Base-by-base conservation (phyloP, 2,113 vertebrate species). In the Spermophilus dauricus region DNA sequence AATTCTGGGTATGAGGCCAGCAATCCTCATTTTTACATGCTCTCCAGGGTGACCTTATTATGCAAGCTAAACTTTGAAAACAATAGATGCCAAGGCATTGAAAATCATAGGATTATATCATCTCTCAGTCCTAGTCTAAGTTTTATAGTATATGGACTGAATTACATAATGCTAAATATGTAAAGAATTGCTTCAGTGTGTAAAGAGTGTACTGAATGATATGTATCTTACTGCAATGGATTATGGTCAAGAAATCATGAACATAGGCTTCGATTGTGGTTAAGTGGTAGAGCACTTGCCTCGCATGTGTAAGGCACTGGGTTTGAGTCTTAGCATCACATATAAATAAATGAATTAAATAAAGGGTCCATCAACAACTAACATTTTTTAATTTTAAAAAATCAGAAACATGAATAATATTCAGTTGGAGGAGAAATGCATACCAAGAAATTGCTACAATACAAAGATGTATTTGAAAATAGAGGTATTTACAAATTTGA, bases 401-500 rank as follows among this genome's bases (percentile, higher is more conserved):
- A 51, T 13, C 48, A 51, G 12, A 13, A 51, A 51, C 88, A 81
- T 81, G 10, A 95, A 72, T 73, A 63, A 80, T 56, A 84, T 51
- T 93, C 30, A 80, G 58, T n/a, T 72, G 34, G 81, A 45, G 18
- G 22, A 80, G 39, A 89, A 93, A 83, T 30, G 24, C 20, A 10
- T 80, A 53, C 80, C 69, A 94, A 97, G 45, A 95, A 91, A 93
- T 28, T 86, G 24, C 51, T 73, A 56, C 3, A 82, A 51, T 72
- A 48, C 30, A 73, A 58, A 34, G 16, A 89, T 89, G 34, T 45
- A 69, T 78, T 42, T 88, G 75, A 95, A 94, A 89, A 89, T 26
- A 83, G 53, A 92, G 11, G 13, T 17, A 67, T 80, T 9, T 84
- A 45, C 48, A 75, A 90, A 37, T 87, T 89, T 78, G 87, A 78